Evolutionary conservation across 2,888 invertebrate species (phyloP), one percentile per base, ranked within the genome.

Genomic region (Platycnemis pennipes): DNA sequence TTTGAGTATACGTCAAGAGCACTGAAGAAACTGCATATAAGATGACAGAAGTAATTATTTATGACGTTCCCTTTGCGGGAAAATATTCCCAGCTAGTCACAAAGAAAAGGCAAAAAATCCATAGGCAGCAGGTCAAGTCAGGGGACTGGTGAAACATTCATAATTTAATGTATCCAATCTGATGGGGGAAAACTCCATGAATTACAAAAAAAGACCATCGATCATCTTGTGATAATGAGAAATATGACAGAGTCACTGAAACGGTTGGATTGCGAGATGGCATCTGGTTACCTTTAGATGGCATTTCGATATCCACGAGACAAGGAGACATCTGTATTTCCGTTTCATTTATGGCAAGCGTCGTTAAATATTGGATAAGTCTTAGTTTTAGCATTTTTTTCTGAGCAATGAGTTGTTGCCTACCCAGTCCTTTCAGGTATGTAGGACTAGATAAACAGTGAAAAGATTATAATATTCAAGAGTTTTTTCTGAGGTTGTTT

Each of bases 151-250:
- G 56, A 91, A 63, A 63, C 63, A 26, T 91, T 91, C 49, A 91
- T 91, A 69, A 91, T 91, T 63, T 42, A 91, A 45, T 44, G 37
- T 45, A 77, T 91, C 91, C 91, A 91, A 91, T 91, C 37, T n/a
- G 56, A 91, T 26, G 63, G 44, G 37, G 44, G n/a, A 91, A 91
- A 91, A 91, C 69, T 91, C 91, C 63, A 91, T 91, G 91, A 91
- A 91, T 91, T 69, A 11, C 63, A n/a, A n/a, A 91, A n/a, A 91
- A 44, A 26, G 44, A 42, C 19, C 91, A 91, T 91, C 69, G 26
- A 91, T 69, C 91, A 91, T 91, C 63, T 42, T 26, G 42, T 44
- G 11, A 56, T 19, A n/a, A 37, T 11, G 44, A 91, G 45, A 91
- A 91, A 91, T 44, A 91, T 26, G 53, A 26, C 42, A 42, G 56